Evolutionary conservation across 2,797 vertebrate genomes (phyloP), one percentile per base, ranked within the genome.

Genomic region (Gallirallus australis): DNA sequence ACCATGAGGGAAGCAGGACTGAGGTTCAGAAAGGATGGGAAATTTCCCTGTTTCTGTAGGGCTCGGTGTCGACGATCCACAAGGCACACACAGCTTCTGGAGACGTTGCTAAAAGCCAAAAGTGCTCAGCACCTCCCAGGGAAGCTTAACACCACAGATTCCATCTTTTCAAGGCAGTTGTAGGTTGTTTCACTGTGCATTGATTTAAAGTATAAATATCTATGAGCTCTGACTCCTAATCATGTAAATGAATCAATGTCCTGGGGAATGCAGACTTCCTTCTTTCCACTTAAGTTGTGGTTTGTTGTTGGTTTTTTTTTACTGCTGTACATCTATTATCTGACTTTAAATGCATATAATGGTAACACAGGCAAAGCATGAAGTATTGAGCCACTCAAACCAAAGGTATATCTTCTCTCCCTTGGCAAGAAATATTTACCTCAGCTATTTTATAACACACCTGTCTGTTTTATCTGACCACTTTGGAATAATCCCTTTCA

Each of bases 171-270:
- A 70, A 70, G 28, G 37, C 59, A 64, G 7, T 56, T 73, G n/a
- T 64, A 63, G 3, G 11, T 63, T 82, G n/a, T 70, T 87, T 93
- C n/a, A 60, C 28, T 57, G 12, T 82, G 60, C 31, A 50, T 76
- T 66, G 33, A 86, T 89, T 86, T 77, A 47, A 94, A 76, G 23
- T 37, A 84, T 84, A 94, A 84, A 84, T 54, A 89, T 45, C 45
- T 82, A 20, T 56, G n/a, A 84, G 23, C 30, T 80, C 39, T 35
- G n/a, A 59, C 53, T 82, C 31, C 52, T 89, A 84, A 90, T 79
- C 42, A 57, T 66, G 42, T 82, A 90, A 72, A 89, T 63, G 25
- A 94, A 76, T 63, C n/a, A 53, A 31, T 56, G 47, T 65, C 47
- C 64, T 56, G 31, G 23, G 45, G 20, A 95, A 84, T 17, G 48